phyloP scores from a whole-genome alignment of 2,888 invertebrate genomes.

The Drosophila recens region DNA sequence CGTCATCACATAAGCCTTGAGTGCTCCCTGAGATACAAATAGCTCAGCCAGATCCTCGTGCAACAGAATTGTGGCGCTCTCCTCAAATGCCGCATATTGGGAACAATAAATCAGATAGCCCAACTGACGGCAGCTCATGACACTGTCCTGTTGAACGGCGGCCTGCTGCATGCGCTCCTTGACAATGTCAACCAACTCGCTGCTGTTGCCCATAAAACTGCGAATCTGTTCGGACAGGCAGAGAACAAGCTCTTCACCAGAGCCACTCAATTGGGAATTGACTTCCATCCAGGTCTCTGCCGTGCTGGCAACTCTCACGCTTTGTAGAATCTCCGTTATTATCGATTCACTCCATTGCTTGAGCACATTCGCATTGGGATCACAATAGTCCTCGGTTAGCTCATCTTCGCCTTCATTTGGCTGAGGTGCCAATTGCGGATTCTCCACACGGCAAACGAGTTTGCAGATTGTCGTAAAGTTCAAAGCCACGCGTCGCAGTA shows the following conservation, averaged over 20 bases:
- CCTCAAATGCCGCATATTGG: slow-evolving; percentile 79
- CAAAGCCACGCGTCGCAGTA: slow-evolving; percentile 71
- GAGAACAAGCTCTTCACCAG: slow-evolving; percentile 61
- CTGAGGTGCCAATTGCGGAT: slow-evolving; percentile 16
- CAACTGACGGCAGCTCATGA: slow-evolving; percentile 72
- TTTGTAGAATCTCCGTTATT: slow-evolving; percentile 69
- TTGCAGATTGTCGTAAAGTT: slow-evolving; percentile 79
- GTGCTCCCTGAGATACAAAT: slow-evolving; percentile 63
- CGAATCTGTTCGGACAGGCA: slow-evolving; percentile 74
- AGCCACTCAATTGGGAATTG: slow-evolving; percentile 34
- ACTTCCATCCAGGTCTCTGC: slow-evolving; percentile 72
- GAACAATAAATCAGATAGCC: slow-evolving; percentile 64
- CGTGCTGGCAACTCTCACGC: slow-evolving; percentile 71
- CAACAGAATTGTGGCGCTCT: slow-evolving; percentile 77
- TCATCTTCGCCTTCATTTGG: slow-evolving; percentile 73
- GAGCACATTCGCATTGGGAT: slow-evolving; percentile 79
- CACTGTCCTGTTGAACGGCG: slow-evolving; percentile 61
- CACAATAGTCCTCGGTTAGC: slow-evolving; percentile 81
- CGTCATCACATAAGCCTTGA: slow-evolving; percentile 74
- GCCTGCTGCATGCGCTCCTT: slow-evolving; percentile 74
- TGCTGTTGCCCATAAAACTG: slow-evolving; percentile 70
- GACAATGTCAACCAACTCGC: slow-evolving; percentile 68
- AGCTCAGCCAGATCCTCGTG: slow-evolving; percentile 78
- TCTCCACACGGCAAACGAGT: slow-evolving; percentile 73
- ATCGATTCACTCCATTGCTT: slow-evolving; percentile 81